Evolutionary conservation across 2,797 vertebrate species (phyloP).

Genomic region (Gymnoscopelus microlampas): DNA sequence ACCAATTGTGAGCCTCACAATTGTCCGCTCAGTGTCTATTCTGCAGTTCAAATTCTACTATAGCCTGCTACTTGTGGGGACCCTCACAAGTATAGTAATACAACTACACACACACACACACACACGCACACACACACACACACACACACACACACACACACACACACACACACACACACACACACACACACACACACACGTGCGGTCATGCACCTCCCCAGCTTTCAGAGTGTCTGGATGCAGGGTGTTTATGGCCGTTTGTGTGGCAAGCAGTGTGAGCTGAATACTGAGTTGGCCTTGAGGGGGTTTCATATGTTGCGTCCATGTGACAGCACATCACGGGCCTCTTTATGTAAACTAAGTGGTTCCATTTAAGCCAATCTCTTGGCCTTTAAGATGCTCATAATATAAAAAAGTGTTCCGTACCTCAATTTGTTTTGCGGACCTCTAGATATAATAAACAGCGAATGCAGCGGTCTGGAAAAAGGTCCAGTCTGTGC

Average conservation of each 20-base stretch:
- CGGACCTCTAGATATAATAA: slow-evolving; percentile 51
- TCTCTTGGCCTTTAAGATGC: slow-evolving; percentile 24
- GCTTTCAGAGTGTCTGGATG: slow-evolving; percentile 40
- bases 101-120: no score
- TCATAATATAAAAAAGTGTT: slow-evolving; percentile 44
- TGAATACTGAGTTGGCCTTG: slow-evolving; percentile 52
- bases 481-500: slow-evolving; percentile 54
- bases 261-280: slow-evolving; percentile 49
- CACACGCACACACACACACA: no score
- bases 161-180: no score
- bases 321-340: slow-evolving; percentile 59
- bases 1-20: no score
- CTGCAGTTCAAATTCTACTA: no score
- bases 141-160: no score
- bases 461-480: slow-evolving; percentile 37
- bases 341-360: slow-evolving; percentile 49
- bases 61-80: no score
- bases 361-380: slow-evolving; percentile 53
- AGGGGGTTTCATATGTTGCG: slow-evolving; percentile 38
- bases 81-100: no score
- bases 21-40: no score
- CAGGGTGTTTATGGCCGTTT: slow-evolving; percentile 60
- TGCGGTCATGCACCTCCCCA: slow-evolving; percentile 25
- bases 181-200: no score
- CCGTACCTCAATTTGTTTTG: slow-evolving; percentile 55